Evolutionary conservation across 2,113 vertebrate genomes (phyloP), one percentile per base, ranked within the genome.

Genomic region (Zapornia atra): DNA sequence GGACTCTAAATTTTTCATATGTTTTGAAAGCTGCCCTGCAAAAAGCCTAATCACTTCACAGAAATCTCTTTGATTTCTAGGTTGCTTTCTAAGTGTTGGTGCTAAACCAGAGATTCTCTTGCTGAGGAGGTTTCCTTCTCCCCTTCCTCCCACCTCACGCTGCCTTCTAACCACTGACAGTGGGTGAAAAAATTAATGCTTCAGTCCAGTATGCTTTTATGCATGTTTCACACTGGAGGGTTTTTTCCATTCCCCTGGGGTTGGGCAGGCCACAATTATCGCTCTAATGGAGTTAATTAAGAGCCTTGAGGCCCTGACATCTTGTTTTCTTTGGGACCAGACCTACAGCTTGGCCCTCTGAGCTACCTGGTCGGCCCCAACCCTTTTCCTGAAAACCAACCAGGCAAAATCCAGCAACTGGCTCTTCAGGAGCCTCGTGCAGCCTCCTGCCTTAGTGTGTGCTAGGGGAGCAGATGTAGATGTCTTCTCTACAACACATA

Each of bases 271-370:
- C 81, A 44, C 0, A 12, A 89, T 95, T 94, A 95, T 89, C 91
- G 89, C 81, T 85, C 50, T 96, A 96, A 91, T 94, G 48, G 73
- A 85, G 80, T 94, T 94, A 96, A 96, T 95, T 95, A 89, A 84
- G 65, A 84, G 69, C 91, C 95, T 90, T 50, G 12, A 82, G 88
- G 95, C 88, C 69, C 36, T 84, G 68, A 93, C 0, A 3, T 86
- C 91, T 96, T 95, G 73, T 96, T 96, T 96, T 94, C 91, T 92
- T 95, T 95, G 91, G 96, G 91, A 94, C 73, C 61, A 97, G 65
- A 96, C 70, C 44, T 82, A 40, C 18, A 54, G 50, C 72, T 96
- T 72, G 46, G 28, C n/a, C 73, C 73, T 90, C 72, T 85, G 60
- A 92, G 90, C 94, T 93, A 93, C 61, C 83, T 14, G 40, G 65